Base-by-base conservation (phyloP, 92 coral and sea anemone species). In the Porites cylindrica region DNA sequence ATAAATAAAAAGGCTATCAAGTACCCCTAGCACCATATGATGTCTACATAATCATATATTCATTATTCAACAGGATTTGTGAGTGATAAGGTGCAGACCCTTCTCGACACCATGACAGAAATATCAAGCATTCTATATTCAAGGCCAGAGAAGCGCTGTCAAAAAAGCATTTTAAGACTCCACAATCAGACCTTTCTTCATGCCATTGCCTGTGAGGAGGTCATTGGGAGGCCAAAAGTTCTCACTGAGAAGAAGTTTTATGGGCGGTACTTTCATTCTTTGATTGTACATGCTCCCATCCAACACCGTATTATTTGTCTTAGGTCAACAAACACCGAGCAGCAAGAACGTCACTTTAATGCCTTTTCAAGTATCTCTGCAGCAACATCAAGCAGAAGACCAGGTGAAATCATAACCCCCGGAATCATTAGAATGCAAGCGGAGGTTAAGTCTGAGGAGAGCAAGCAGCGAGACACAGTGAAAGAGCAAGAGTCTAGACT, bases 301-400 rank as follows among this genome's bases (percentile, higher is more conserved):
- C 77, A 80, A 54, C 43, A 51, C 32, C 52, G 71, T 47, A 75
- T 88, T 6, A 59, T 88, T 0, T 81, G 86, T 17, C 18, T 47
- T 21, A 73, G 75, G 21, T 51, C 86, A 11, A 61, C 70, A 13
- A 87, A 87, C 16, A 60, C 87, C 3, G 91, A 88, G 56, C 76
- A 74, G 17, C 80, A 81, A 73, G 87, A 88, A 53, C 50, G 83
- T 3, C 72, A 71, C 18, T 88, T 88, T 58, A 81, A 66, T 23
- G 52, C 86, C 8, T 51, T 85, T 11, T 78, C 72, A 29, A 85
- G 75, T 58, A 85, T 85, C 50, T 54, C 89, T 13, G 6, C n/a
- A 14, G 38, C 80, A 8, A 86, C 94, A 65, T 88, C 91, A 11
- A 70, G 78, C n/a, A 74, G 85, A n/a, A 79, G 81, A 19, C 94